These are phyloP conservation scores for Lytechinus variegatus DNA, from an alignment of 35 echinoderm and acorn worm genomes.

Conservation along the genomic window DNA sequence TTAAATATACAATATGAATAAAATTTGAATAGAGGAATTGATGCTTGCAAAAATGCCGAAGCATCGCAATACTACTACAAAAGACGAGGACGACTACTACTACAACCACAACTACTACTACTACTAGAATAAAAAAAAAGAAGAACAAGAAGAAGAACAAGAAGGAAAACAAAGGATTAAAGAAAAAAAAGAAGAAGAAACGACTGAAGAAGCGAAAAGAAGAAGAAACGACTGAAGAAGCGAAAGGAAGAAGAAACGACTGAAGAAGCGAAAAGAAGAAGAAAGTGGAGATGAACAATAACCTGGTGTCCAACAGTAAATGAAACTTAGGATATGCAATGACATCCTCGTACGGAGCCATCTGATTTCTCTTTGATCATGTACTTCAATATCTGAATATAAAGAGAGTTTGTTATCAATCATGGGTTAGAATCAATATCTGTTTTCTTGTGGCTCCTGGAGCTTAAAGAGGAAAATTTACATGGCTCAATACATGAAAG, in stretches of 20 bases:
- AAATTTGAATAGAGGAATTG: too few species aligned
- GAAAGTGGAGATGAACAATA: background rate
- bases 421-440: too few species aligned
- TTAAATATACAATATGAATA: too few species aligned
- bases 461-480: too few species aligned
- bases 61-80: too few species aligned
- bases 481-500: too few species aligned
- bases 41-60: too few species aligned
- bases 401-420: too few species aligned
- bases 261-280: background rate
- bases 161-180: background rate
- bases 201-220: background rate
- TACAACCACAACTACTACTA: too few species aligned
- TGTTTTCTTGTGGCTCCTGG: too few species aligned
- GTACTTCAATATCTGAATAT: background rate
- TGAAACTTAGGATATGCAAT: background rate
- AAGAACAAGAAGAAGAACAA: background rate
- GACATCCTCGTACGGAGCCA: background rate
- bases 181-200: background rate
- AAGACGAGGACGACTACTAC: too few species aligned
- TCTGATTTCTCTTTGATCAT: background rate
- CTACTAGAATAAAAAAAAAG: background rate
- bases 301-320: constrained; percentile 26
- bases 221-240: background rate
- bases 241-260: background rate